These are phyloP conservation scores for Ypsolopha scabrella DNA, from an alignment of 2,888 invertebrate species.

Conservation along the genomic window DNA sequence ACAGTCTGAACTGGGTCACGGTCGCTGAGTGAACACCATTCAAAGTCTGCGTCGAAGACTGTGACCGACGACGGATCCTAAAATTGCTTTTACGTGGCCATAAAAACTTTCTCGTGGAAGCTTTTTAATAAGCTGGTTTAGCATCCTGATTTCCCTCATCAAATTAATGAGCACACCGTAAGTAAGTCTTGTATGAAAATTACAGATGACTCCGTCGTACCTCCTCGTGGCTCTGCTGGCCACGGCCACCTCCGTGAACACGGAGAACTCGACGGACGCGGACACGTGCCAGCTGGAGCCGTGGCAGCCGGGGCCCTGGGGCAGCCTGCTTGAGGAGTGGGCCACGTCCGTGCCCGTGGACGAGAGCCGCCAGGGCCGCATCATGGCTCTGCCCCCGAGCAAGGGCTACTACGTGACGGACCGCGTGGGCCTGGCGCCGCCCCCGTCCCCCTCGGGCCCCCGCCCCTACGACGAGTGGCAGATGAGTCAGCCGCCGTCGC, in stretches of 20 bases:
- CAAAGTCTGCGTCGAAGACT: no score
- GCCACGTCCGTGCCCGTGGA: slow-evolving; percentile 34
- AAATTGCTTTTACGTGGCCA: neutral
- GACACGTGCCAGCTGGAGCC: slow-evolving; percentile 17
- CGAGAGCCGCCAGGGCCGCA: slow-evolving; percentile 27
- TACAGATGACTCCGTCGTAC: slow-evolving; percentile 15
- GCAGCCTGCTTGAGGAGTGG: slow-evolving; percentile 74
- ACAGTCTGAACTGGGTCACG: no score
- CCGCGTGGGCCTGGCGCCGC: slow-evolving; percentile 14
- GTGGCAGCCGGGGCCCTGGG: slow-evolving; percentile 65
- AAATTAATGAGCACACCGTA: no score
- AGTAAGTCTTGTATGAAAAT: neutral
- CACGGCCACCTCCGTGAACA: neutral
- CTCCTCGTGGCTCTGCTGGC: neutral
- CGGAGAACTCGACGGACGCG: slow-evolving; percentile 21
- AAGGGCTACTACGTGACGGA: slow-evolving; percentile 59
- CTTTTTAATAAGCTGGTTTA: neutral
- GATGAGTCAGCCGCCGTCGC: slow-evolving; percentile 32
- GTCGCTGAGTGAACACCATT: no score
- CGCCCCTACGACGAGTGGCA: slow-evolving; percentile 52
- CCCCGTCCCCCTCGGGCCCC: slow-evolving; percentile 18
- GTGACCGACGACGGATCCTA: neutral
- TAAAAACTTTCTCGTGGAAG: neutral
- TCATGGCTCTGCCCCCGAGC: slow-evolving; percentile 48
- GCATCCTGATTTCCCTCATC: no score